Evolutionary conservation across 2,113 vertebrate genomes (phyloP).

Genomic region (Arvicanthis niloticus): DNA sequence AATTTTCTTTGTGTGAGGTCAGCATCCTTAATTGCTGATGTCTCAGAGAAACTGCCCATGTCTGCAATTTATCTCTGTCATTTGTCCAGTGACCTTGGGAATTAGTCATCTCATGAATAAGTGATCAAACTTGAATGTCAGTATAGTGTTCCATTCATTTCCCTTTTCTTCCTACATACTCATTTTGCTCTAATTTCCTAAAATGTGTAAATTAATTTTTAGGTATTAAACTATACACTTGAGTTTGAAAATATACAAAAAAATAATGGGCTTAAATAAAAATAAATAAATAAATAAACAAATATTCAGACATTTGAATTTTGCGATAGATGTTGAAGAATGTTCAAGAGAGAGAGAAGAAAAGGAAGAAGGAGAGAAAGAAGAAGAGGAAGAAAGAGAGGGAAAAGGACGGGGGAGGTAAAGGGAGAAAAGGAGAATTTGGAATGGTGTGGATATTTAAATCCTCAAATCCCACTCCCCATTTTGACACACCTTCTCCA

Average conservation of each 20-base stretch:
- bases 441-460: not conserved
- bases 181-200: not conserved
- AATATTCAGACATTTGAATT: not conserved
- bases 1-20: slow-evolving; percentile 41
- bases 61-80: slow-evolving; percentile 29
- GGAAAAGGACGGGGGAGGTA: not conserved
- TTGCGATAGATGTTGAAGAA: not conserved
- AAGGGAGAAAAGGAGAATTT: not conserved
- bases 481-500: not conserved
- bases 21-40: slow-evolving; percentile 40
- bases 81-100: slow-evolving; percentile 29
- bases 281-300: not conserved
- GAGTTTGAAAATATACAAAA: not conserved
- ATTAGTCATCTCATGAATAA: not conserved
- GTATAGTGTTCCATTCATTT: not conserved
- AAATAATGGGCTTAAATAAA: not conserved
- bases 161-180: not conserved
- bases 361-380: not conserved
- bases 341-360: not conserved
- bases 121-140: not conserved
- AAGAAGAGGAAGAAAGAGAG: not conserved
- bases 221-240: not conserved
- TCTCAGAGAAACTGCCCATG: not conserved
- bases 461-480: not conserved
- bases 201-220: slow-evolving; percentile 48